phyloP scores from a whole-genome alignment of 23 tunicate genomes.

The Diplosoma virens region DNA sequence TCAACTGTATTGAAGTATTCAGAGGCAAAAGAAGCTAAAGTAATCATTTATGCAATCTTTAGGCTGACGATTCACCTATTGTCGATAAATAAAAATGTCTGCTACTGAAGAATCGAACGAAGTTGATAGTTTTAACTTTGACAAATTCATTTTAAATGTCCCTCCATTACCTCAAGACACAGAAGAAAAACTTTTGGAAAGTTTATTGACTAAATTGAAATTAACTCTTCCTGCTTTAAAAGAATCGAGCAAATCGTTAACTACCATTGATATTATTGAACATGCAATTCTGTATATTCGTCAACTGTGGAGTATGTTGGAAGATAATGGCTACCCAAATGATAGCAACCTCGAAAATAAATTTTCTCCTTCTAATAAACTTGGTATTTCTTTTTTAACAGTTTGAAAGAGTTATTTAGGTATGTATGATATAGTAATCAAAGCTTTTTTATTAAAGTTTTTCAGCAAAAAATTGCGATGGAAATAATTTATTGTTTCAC shows the following conservation, averaged over 20 bases:
- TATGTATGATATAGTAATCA: not conserved
- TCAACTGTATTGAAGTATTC: too few relatives aligned
- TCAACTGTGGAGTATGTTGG: conserved; percentile 46
- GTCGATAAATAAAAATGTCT: too few relatives aligned
- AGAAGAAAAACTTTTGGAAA: conserved; percentile 22
- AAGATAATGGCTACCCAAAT: not conserved
- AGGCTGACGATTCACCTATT: too few relatives aligned
- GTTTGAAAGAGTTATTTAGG: not conserved
- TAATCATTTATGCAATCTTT: too few relatives aligned
- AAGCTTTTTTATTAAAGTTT: too few relatives aligned
- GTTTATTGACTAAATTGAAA: conserved; percentile 40
- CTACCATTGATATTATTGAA: conserved; percentile 73
- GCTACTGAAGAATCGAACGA: too few relatives aligned
- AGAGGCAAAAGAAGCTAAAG: too few relatives aligned
- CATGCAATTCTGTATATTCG: conserved; percentile 74
- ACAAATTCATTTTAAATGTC: too few relatives aligned
- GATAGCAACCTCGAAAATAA: not conserved
- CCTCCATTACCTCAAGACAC: too few relatives aligned
- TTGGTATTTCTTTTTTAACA: not conserved
- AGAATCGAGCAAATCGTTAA: conserved; percentile 1
- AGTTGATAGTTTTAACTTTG: too few relatives aligned
- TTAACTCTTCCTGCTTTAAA: conserved; percentile 42
- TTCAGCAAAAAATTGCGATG: not conserved
- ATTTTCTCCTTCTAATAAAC: not conserved
- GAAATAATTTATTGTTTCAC: not conserved